Conservation (phyloP, 2,797 vertebrate species). For the Prunella strophiata region DNA sequence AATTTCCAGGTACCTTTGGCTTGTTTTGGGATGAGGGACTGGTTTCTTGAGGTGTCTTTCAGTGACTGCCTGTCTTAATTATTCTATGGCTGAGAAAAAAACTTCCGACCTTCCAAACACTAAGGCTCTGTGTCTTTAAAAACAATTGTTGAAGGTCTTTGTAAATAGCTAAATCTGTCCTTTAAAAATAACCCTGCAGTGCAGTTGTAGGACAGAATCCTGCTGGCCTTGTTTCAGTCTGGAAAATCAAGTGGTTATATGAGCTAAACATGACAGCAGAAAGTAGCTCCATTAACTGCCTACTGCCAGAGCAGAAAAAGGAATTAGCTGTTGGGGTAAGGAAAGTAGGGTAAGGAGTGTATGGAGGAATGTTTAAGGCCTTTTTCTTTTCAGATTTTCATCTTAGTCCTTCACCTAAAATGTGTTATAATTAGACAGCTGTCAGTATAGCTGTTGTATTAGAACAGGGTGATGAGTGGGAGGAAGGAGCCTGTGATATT, state of each 20-base stretch:
- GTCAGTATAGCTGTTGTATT: not conserved
- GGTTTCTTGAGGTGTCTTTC: not conserved
- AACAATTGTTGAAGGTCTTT: not conserved
- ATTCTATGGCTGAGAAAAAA: not conserved
- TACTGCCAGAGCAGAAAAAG: not conserved
- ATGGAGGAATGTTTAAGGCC: not conserved
- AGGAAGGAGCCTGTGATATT: not conserved
- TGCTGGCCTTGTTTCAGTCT: not conserved
- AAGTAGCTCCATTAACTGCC: not conserved
- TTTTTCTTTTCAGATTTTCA: not conserved
- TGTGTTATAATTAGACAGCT: not conserved
- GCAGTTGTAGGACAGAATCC: not conserved
- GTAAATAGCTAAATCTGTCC: not conserved
- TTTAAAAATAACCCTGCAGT: not conserved
- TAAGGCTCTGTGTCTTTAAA: not conserved
- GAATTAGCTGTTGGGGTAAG: not conserved
- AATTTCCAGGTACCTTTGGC: not conserved
- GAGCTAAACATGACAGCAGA: not conserved
- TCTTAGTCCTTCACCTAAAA: not conserved
- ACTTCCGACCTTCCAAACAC: not conserved
- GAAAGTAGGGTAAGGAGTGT: not conserved
- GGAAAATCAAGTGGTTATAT: not conserved
- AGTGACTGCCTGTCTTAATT: fast-evolving
- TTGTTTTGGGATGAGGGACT: not conserved
- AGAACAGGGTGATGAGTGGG: not conserved